Evolutionary conservation across 2,888 invertebrate species (phyloP).

Genomic region (Deroplatys truncata): DNA sequence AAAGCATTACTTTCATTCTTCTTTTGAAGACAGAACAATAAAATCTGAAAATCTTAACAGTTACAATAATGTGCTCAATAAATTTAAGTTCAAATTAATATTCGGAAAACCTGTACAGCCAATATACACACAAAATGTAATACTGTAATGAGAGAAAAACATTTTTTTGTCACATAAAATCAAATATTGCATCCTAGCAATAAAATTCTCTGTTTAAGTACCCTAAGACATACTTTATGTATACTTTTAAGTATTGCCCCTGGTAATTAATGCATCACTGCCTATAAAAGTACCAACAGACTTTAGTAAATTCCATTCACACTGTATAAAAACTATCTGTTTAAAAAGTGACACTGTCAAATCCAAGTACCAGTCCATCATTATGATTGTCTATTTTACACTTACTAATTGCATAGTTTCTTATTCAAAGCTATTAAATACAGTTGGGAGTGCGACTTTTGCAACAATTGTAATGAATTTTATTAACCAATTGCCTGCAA

Average conservation of each 20-base stretch:
- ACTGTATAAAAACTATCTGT: not conserved
- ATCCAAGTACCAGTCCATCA: not conserved
- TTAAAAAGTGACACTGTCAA: not conserved
- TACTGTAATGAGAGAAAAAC: not conserved
- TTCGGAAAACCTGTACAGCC: not conserved
- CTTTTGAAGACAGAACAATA: not conserved
- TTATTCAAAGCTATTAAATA: not conserved
- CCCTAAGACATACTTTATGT: not conserved
- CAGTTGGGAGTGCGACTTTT: not conserved
- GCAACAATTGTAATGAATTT: not conserved
- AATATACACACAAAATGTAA: not conserved
- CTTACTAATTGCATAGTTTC: not conserved
- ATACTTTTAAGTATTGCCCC: not conserved
- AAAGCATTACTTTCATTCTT: not conserved
- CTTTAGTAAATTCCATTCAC: not conserved
- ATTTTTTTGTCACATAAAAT: not conserved
- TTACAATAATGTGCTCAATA: not conserved
- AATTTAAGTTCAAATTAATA: not conserved
- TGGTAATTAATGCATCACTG: not conserved
- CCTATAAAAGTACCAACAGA: not conserved
- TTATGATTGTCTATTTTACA: not conserved
- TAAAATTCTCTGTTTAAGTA: not conserved
- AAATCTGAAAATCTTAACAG: not conserved
- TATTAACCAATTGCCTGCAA: not conserved
- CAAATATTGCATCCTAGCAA: not conserved